Base-by-base conservation (phyloP, 2,888 invertebrate species). In the Volucella bombylans region DNA sequence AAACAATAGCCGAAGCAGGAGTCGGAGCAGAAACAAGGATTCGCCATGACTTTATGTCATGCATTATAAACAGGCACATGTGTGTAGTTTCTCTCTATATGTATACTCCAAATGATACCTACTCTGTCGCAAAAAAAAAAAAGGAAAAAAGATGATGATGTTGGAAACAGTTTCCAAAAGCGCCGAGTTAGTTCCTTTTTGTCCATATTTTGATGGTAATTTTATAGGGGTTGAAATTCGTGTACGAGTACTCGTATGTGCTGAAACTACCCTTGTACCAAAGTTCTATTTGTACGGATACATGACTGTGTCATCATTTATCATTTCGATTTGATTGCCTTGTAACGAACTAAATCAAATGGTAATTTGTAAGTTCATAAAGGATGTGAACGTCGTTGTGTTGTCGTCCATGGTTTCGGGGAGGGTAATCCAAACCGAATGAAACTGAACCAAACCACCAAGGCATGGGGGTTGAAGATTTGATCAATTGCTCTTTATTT, bases 301-400 rank as follows among this genome's bases (percentile, higher is more conserved):
- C 31, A 31, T 6, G 31, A 31, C 77, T 79, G 64, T 80, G 86
- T 81, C 80, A 81, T 86, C 82, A 87, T 87, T 87, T 87, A 87
- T 87, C 87, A 87, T 87, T 83, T 86, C 82, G 86, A 86, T 87
- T 87, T 87, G 87, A 87, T 87, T 78, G 80, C 78, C 82, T 82
- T 86, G 87, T 87, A 86, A 87, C 86, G 86, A 87, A 87, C 87
- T 87, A 87, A 87, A 87, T 87, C 87, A 87, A 87, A 87, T 87
- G 86, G 87, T 87, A 87, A 87, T 87, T 87, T 87, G 87, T 78
- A 81, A 87, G 80, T 87, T 87, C 76, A 85, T 85, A 80, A 85
- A 85, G 80, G 74, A 85, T 80, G 76, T 68, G 76, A 76, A 80
- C 55, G 31, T 31, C 31, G 31, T 31, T 31, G 6, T 14, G 71